phyloP scores from a whole-genome alignment of 2,113 vertebrate species.

The Toxostoma redivivum region DNA sequence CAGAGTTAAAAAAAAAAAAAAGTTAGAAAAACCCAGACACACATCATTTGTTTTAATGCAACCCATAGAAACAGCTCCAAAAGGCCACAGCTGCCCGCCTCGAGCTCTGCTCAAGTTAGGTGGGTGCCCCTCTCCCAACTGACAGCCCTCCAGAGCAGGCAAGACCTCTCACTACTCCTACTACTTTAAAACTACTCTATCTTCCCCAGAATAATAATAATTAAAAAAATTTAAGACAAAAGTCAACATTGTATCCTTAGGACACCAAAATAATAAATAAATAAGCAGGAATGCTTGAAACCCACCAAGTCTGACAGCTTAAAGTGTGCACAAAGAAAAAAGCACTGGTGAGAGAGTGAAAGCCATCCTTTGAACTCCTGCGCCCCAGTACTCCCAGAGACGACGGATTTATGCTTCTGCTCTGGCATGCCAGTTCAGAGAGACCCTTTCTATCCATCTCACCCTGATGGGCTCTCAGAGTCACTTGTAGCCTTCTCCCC shows the following conservation, averaged over 20 bases:
- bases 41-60: slow-evolving; percentile 49
- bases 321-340: slow-evolving; percentile 9
- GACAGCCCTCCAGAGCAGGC: background rate
- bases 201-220: background rate
- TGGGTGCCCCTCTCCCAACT: background rate
- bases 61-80: slow-evolving; percentile 46
- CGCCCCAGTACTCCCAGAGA: background rate
- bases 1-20: slow-evolving; percentile 26
- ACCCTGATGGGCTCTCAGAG: slow-evolving; percentile 28
- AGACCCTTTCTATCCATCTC: slow-evolving; percentile 1
- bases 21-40: slow-evolving; percentile 44
- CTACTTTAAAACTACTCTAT: background rate
- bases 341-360: background rate
- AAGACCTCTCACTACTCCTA: background rate
- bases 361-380: slow-evolving; percentile 50
- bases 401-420: slow-evolving; percentile 41
- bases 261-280: slow-evolving; percentile 50
- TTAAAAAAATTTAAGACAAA: background rate
- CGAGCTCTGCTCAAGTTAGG: background rate
- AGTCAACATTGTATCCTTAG: background rate
- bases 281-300: slow-evolving; percentile 8
- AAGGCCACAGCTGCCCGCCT: slow-evolving; percentile 43
- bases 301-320: slow-evolving; percentile 47
- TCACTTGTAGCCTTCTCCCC: background rate
- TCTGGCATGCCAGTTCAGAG: slow-evolving; percentile 34